A percentile compares a stretch with the other conserved stretches of the same genome.
Evolutionary conservation across 2,888 invertebrate species (phyloP).

Genomic region (Lycocerus yunnanus): DNA sequence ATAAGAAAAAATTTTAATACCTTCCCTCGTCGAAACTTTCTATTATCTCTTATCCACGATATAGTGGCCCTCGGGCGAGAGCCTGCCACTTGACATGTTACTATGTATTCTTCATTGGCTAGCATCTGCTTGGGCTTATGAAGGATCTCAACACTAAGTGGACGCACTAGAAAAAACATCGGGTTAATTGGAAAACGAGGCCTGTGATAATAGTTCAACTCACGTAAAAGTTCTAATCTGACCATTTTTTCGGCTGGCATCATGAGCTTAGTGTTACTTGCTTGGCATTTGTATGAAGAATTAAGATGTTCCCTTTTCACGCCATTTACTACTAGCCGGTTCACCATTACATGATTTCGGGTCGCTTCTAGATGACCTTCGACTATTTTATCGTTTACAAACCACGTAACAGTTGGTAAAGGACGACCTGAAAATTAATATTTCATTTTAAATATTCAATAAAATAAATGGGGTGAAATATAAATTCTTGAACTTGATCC

Average conservation of each 20-base stretch:
- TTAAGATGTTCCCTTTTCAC: slow-evolving; percentile 78
- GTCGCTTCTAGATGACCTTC: slow-evolving; percentile 73
- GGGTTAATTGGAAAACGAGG: not conserved
- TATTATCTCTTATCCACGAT: slow-evolving; percentile 82
- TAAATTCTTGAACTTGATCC: not conserved
- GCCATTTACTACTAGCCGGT: slow-evolving; percentile 74
- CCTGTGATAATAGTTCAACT: slow-evolving; percentile 55
- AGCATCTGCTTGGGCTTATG: slow-evolving; percentile 78
- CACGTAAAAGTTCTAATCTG: slow-evolving; percentile 81
- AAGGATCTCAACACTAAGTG: slow-evolving; percentile 75
- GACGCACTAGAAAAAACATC: slow-evolving; percentile 69
- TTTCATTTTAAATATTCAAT: slow-evolving; percentile 15
- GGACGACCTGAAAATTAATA: slow-evolving; percentile 70
- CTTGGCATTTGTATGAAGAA: slow-evolving; percentile 86
- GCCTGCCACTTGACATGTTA: slow-evolving; percentile 82
- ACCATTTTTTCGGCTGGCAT: slow-evolving; percentile 83
- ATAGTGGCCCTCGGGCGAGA: slow-evolving; percentile 86
- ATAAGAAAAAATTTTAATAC: slow-evolving; percentile 59
- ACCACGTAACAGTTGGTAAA: slow-evolving; percentile 84
- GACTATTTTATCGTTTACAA: slow-evolving; percentile 71
- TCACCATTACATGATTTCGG: slow-evolving; percentile 77
- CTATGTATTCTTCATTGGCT: slow-evolving; percentile 77
- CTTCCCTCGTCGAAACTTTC: slow-evolving; percentile 75
- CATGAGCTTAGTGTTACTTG: slow-evolving; percentile 84
- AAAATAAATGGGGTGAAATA: not conserved